Conservation (phyloP, 2,888 invertebrate species). For the Oligia latruncula region DNA sequence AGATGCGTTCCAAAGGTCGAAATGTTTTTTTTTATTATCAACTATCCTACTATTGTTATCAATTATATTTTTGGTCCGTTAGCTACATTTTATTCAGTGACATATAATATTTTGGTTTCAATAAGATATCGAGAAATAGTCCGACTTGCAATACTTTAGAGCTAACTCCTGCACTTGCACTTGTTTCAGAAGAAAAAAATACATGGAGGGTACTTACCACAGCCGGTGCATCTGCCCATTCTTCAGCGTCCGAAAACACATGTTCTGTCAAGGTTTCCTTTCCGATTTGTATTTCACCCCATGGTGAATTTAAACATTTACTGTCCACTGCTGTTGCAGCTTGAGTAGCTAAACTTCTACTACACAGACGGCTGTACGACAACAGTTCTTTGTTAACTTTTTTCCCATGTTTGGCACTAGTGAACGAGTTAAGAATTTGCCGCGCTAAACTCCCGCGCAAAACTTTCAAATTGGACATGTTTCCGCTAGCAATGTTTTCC, state of each 20-base stretch:
- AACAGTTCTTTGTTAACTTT: conserved; percentile 69
- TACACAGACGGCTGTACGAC: conserved; percentile 65
- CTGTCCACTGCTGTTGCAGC: conserved; percentile 78
- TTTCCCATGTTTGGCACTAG: conserved; percentile 73
- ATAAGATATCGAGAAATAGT: not conserved
- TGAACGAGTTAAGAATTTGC: conserved; percentile 77
- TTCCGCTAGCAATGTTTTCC: conserved; percentile 76
- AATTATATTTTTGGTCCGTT: not conserved
- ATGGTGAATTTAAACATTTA: conserved; percentile 82
- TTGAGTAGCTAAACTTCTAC: conserved; percentile 80
- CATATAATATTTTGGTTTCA: not conserved
- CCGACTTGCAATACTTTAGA: not conserved
- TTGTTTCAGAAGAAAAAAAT: not conserved
- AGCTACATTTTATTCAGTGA: not conserved
- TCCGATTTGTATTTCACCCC: conserved; percentile 89
- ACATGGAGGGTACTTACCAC: conserved; percentile 89
- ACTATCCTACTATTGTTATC: not conserved
- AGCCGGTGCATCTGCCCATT: conserved; percentile 91
- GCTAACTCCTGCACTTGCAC: not conserved
- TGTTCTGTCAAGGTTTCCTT: conserved; percentile 90
- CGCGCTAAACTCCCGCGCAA: conserved; percentile 86
- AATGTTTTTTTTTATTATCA: not conserved
- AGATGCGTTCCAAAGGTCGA: conserved; percentile 36
- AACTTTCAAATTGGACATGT: conserved; percentile 87
- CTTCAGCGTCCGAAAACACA: conserved; percentile 89